Conservation (phyloP, 1,140 invertebrate species). For the Pogonus chalceus region DNA sequence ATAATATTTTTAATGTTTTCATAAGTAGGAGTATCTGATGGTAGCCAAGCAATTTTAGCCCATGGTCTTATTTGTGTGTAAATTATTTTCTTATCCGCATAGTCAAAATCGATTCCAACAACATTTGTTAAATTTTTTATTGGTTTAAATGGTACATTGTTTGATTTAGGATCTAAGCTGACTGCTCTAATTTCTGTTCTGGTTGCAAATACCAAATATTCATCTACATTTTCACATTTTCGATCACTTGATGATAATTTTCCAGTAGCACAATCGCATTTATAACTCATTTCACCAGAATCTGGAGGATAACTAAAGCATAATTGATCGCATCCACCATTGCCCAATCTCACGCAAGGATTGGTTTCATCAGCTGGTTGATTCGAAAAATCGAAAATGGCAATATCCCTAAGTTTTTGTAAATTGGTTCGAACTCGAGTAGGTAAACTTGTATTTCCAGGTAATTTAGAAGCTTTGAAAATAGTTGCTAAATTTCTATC, state of each 20-base stretch:
- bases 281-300: slow-evolving; percentile 40
- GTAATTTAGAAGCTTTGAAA: slow-evolving; percentile 72
- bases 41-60: slow-evolving; percentile 74
- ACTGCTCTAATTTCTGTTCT: slow-evolving; percentile 83
- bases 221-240: slow-evolving; percentile 71
- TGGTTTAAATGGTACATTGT: slow-evolving; percentile 74
- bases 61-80: slow-evolving; percentile 88
- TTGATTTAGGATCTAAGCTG: slow-evolving; percentile 69
- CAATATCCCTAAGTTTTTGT: slow-evolving; percentile 75
- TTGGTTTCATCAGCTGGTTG: slow-evolving; percentile 73
- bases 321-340: slow-evolving; percentile 84
- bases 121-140: slow-evolving; percentile 89
- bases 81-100: slow-evolving; percentile 72
- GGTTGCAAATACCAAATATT: slow-evolving; percentile 86
- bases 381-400: slow-evolving; percentile 78
- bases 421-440: slow-evolving; percentile 70
- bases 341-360: slow-evolving; percentile 62
- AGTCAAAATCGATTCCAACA: slow-evolving; percentile 94
- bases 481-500: slow-evolving; percentile 86
- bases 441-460: slow-evolving; percentile 55
- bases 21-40: slow-evolving; percentile 52
- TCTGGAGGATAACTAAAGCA: slow-evolving; percentile 81
- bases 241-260: slow-evolving; percentile 47
- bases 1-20: slow-evolving; percentile 61
- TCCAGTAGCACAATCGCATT: slow-evolving; percentile 88